A percentile compares a stretch with the other conserved stretches of the same genome.
Conservation (phyloP, 2,888 invertebrate genomes). For the Drosophila percnosoma region DNA sequence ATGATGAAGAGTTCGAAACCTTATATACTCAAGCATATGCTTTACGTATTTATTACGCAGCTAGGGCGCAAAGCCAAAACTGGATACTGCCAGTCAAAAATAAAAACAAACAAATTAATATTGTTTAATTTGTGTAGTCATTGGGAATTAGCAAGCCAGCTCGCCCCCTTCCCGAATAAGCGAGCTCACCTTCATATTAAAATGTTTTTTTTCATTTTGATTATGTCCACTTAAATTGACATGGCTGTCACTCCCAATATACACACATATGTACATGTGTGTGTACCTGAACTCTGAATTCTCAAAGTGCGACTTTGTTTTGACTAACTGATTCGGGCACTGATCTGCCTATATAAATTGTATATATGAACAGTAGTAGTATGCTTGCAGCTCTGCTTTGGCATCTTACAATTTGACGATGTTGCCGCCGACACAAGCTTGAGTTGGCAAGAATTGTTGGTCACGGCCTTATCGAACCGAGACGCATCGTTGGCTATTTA, state of each 20-base stretch:
- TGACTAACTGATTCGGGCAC: not conserved
- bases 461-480: slow-evolving; percentile 4
- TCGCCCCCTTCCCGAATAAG: not conserved
- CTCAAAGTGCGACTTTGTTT: not conserved
- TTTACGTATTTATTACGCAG: not conserved
- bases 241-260: slow-evolving; percentile 21
- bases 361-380: not conserved
- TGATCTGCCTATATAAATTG: not conserved
- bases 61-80: not conserved
- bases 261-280: not conserved
- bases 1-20: not conserved
- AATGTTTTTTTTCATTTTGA: slow-evolving; percentile 45
- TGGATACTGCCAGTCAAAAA: not conserved
- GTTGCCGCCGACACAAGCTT: slow-evolving; percentile 34
- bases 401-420: not conserved
- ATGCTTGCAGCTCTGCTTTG: not conserved
- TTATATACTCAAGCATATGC: not conserved
- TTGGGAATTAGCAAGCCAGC: slow-evolving; percentile 33
- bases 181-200: slow-evolving; percentile 3
- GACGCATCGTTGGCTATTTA: slow-evolving; percentile 13
- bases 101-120: slow-evolving; percentile 37
- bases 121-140: slow-evolving; percentile 31
- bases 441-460: slow-evolving; percentile 49
- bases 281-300: slow-evolving; percentile 8
- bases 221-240: slow-evolving; percentile 45